These are phyloP conservation scores for Takifugu flavidus DNA, from an alignment of 2,113 vertebrate species.

Conservation along the genomic window DNA sequence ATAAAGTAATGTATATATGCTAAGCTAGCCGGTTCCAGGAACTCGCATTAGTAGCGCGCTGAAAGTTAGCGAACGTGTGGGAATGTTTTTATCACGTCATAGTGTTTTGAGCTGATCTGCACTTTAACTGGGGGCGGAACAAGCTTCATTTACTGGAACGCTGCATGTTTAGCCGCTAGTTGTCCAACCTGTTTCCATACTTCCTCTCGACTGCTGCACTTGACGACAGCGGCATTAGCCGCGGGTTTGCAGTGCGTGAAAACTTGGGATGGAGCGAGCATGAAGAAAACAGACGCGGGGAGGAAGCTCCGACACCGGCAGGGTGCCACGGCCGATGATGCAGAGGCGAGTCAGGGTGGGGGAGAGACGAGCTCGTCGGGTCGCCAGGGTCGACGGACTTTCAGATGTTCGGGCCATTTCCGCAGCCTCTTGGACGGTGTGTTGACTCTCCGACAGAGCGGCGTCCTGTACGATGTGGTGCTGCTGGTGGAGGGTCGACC, in stretches of 20 bases:
- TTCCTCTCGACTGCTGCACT: neutral
- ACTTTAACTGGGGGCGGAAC: no score
- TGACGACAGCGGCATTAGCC: neutral
- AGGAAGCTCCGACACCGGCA: constrained; percentile 39
- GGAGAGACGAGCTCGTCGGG: constrained; percentile 59
- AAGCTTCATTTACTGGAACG: no score
- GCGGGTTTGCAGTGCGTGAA: neutral
- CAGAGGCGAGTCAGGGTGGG: constrained; percentile 63
- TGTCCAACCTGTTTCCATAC: neutral
- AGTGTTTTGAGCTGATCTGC: no score
- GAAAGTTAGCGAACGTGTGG: neutral
- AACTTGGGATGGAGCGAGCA: neutral
- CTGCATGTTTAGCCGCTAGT: constrained; percentile 1
- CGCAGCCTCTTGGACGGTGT: constrained; percentile 86
- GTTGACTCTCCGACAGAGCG: constrained; percentile 80
- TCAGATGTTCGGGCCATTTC: constrained; percentile 82
- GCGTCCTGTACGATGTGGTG: constrained; percentile 89
- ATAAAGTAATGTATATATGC: neutral
- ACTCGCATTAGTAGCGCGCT: no score
- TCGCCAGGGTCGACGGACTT: constrained; percentile 81
- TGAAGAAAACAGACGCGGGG: neutral
- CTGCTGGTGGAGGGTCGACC: constrained; percentile 87
- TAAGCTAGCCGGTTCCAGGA: neutral
- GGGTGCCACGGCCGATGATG: constrained; percentile 81
- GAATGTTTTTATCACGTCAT: no score